phyloP scores from a whole-genome alignment of 2,113 vertebrate genomes.

The Zeus faber region DNA sequence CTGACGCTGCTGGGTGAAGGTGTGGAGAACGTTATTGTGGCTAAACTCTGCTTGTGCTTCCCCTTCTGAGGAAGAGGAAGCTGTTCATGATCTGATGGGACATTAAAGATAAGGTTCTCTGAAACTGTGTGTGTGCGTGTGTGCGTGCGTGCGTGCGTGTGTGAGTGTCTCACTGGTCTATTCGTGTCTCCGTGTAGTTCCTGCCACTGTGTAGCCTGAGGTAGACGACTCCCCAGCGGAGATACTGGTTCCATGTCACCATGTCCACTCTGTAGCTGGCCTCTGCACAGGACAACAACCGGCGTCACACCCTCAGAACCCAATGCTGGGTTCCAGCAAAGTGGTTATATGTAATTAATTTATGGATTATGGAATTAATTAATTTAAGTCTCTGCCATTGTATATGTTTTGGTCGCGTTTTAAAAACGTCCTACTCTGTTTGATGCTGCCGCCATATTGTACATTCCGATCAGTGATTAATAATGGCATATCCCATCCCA shows the following conservation, averaged over 20 bases:
- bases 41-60: neutral
- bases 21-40: neutral
- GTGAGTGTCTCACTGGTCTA: slow-evolving; percentile 80
- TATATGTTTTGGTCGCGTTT: too few species aligned
- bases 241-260: slow-evolving; percentile 85
- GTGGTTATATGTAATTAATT: too few species aligned
- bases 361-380: too few species aligned
- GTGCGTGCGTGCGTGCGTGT: neutral
- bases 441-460: too few species aligned
- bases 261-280: slow-evolving; percentile 89
- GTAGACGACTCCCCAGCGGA: slow-evolving; percentile 84
- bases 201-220: slow-evolving; percentile 79
- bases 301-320: neutral
- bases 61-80: neutral
- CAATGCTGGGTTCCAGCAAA: too few species aligned
- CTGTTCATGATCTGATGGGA: neutral
- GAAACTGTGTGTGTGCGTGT: neutral
- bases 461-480: too few species aligned
- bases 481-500: too few species aligned
- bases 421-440: too few species aligned
- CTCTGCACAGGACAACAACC: slow-evolving; percentile 66
- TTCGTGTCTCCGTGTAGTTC: slow-evolving; percentile 73
- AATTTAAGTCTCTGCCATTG: too few species aligned
- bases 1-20: neutral
- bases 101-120: neutral